Conservation (phyloP, 2,888 invertebrate species). For the Apodemia hepburni region DNA sequence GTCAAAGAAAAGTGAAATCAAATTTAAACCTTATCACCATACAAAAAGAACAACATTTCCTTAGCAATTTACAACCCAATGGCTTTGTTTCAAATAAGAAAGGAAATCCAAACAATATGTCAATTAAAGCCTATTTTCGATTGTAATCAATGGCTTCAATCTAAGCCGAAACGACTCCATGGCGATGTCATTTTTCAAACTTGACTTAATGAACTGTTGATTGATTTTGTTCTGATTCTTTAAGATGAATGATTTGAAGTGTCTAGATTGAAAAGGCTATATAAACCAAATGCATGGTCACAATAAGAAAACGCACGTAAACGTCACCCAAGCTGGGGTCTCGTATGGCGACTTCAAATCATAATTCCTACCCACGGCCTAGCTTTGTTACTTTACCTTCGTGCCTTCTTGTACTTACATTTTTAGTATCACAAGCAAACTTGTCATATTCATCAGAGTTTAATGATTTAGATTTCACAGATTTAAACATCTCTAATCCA, state of each 20-base stretch:
- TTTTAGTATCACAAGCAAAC: conserved; percentile 53
- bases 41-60: conserved; percentile 41
- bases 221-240: conserved; percentile 23
- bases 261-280: conserved; percentile 29
- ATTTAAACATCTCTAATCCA: conserved; percentile 47
- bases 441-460: conserved; percentile 52
- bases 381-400: conserved; percentile 79
- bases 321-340: conserved; percentile 65
- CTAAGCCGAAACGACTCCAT: conserved; percentile 57
- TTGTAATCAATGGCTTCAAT: conserved; percentile 58
- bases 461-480: conserved; percentile 46
- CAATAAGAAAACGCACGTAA: conserved; percentile 54
- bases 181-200: conserved; percentile 67
- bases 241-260: conserved; percentile 24
- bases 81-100: conserved; percentile 45
- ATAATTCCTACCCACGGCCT: conserved; percentile 69
- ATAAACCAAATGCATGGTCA: conserved; percentile 73
- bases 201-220: conserved; percentile 44
- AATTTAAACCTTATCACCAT: conserved; percentile 49
- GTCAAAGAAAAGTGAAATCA: conserved; percentile 41
- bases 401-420: conserved; percentile 71
- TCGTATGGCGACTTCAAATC: conserved; percentile 77
- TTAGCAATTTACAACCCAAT: conserved; percentile 44
- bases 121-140: conserved; percentile 60
- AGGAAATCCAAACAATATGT: conserved; percentile 64